Base-by-base conservation (phyloP, 2,797 vertebrate genomes). In the Clarias platycephalus region DNA sequence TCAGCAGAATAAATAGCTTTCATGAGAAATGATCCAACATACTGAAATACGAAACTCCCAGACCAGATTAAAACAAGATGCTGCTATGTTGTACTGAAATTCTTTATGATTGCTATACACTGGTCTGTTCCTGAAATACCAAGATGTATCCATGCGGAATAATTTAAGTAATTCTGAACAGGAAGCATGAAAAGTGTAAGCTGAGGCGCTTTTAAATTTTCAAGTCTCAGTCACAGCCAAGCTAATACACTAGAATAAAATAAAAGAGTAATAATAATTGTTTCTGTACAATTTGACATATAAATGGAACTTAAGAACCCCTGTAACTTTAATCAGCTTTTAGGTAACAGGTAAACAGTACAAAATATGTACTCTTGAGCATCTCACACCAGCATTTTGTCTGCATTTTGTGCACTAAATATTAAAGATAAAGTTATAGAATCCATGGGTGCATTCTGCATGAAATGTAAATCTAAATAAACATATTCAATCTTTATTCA, bases 31-130 rank as follows among this genome's bases (percentile, higher is more conserved):
- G 2, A 44, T 76, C 72, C 57, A 79, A 84, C 49, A 8, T 76
- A 24, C 40, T 76, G 84, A 87, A 85, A 87, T 57, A 82, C 0
- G 15, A 87, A 79, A 53, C 62, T 85, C 79, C 62, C 60, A 67
- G 79, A 77, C 18, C 44, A 20, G 55, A 62, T 67, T 82, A 83
- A 84, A 88, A 70, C 82, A 84, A 87, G 60, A 87, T 87, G 78
- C 77, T 80, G 77, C 60, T 18, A 75, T 64, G 44, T 72, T 28
- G 34, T 53, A 76, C 34, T 37, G 44, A 82, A 77, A 74, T 64
- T 40, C 53, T 67, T 79, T 37, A 83, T 40, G 60, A 24, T 40
- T 6, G 10, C 63, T 66, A 18, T 37, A 70, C n/a, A 62, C 70
- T 5, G 37, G 63, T 55, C 70, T 26, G n/a, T 28, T 57, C 75